Percentiles rank a stretch among this genome's conserved stretches.
These are phyloP conservation scores for Caenorhabditis virilis DNA, from an alignment of 2,888 invertebrate genomes.

Conservation along the genomic window DNA sequence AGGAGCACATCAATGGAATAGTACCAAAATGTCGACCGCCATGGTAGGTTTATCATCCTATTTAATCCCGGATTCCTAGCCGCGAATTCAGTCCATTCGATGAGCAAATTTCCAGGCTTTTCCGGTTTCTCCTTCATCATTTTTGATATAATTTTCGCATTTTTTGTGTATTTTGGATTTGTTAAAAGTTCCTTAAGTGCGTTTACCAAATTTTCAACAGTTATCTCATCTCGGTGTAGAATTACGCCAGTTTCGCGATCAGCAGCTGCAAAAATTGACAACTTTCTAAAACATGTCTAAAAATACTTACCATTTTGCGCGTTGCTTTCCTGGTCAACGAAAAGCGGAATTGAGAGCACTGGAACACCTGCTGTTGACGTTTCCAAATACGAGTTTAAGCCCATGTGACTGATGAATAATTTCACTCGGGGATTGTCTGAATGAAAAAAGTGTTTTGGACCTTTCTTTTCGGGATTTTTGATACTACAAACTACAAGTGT, in stretches of 20 bases:
- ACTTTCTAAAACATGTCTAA: not conserved
- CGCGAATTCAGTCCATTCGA: constrained; percentile 39
- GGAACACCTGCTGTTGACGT: constrained; percentile 46
- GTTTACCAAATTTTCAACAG: constrained; percentile 16
- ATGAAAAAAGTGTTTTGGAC: constrained; percentile 1
- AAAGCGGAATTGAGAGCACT: constrained; percentile 45
- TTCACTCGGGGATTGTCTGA: constrained; percentile 38
- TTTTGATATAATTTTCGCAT: constrained; percentile 26
- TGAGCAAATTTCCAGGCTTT: constrained; percentile 19
- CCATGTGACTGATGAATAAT: constrained; percentile 53
- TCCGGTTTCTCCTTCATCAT: constrained; percentile 35
- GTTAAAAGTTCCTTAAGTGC: constrained; percentile 16
- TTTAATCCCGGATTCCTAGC: constrained; percentile 34
- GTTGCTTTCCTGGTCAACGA: constrained; percentile 48
- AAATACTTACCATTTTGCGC: constrained; percentile 23
- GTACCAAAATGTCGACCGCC: constrained; percentile 21
- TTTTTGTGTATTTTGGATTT: constrained; percentile 24
- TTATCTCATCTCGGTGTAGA: constrained; percentile 17
- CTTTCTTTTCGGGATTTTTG: too few species aligned
- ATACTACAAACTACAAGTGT: too few species aligned
- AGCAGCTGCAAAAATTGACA: constrained; percentile 11
- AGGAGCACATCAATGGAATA: constrained; percentile 17
- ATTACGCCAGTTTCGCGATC: constrained; percentile 23
- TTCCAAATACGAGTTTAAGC: constrained; percentile 51
- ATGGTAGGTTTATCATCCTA: constrained; percentile 10